Conservation (phyloP, 2,888 invertebrate species). For the Drosophila dives region DNA sequence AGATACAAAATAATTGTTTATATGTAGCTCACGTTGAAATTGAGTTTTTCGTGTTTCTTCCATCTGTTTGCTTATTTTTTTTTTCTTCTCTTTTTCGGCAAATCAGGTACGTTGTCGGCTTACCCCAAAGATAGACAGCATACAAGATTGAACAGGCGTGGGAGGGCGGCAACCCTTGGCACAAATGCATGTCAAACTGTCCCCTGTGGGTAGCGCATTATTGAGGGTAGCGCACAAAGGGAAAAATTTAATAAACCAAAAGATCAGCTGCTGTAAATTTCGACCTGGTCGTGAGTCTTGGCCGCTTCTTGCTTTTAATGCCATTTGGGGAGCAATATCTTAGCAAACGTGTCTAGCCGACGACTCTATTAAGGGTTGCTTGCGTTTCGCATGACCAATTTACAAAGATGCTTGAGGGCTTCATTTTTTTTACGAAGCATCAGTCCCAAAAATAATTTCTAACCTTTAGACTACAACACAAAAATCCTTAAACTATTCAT, state of each 20-base stretch:
- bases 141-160: neutral
- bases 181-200: conserved; percentile 63
- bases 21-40: conserved; percentile 39
- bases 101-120: conserved; percentile 60
- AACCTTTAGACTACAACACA: neutral
- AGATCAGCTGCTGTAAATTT: conserved; percentile 75
- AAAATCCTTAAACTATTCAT: neutral
- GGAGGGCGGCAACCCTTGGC: conserved; percentile 61
- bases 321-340: conserved; percentile 70
- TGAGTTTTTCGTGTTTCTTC: conserved; percentile 23
- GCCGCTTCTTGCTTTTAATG: conserved; percentile 43
- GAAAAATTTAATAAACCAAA: conserved; percentile 67
- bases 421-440: conserved; percentile 9
- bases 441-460: conserved; percentile 1
- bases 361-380: conserved; percentile 47
- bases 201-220: conserved; percentile 59
- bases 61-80: conserved; percentile 3
- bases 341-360: conserved; percentile 44
- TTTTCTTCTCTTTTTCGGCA: conserved; percentile 25
- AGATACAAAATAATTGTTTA: conserved; percentile 69
- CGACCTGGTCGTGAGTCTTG: conserved; percentile 23
- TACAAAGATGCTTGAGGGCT: conserved; percentile 17
- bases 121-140: conserved; percentile 37
- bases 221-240: conserved; percentile 52
- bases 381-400: conserved; percentile 7